Evolutionary conservation across 1,140 invertebrate species (phyloP).

Genomic region (Drosophila prosaltans): DNA sequence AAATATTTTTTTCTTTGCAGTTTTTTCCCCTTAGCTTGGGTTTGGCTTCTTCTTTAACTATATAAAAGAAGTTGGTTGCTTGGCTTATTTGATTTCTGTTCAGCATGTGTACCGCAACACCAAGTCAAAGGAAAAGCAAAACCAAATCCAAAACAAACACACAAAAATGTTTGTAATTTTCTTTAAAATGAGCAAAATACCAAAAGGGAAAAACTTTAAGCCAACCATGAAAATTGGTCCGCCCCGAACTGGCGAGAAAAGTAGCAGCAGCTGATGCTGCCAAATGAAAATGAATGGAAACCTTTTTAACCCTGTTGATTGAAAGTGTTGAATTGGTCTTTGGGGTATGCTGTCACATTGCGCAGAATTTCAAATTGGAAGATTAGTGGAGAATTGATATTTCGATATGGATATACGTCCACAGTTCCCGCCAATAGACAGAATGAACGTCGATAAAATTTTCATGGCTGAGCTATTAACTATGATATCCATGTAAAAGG

Average conservation of each 20-base stretch:
- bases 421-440: conserved; percentile 37
- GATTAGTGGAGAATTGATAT: conserved; percentile 56
- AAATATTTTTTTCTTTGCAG: neutral
- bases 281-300: conserved; percentile 62
- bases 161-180: conserved; percentile 65
- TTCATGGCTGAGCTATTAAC: conserved; percentile 25
- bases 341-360: conserved; percentile 55
- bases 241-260: neutral
- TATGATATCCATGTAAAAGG: conserved; percentile 3
- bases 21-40: conserved; percentile 40
- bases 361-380: conserved; percentile 41
- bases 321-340: conserved; percentile 60
- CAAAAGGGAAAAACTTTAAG: conserved; percentile 46
- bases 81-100: conserved; percentile 74
- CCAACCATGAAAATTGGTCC: conserved; percentile 10
- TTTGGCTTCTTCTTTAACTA: conserved; percentile 49
- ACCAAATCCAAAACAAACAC: conserved; percentile 44
- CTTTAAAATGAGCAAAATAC: conserved; percentile 46
- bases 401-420: conserved; percentile 25
- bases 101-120: conserved; percentile 59
- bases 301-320: conserved; percentile 54
- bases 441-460: conserved; percentile 53
- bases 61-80: conserved; percentile 63
- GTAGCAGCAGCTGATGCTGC: conserved; percentile 47
- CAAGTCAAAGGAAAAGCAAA: conserved; percentile 41